A percentile compares a stretch with the other conserved stretches of the same genome.
phyloP scores from a whole-genome alignment of 2,888 invertebrate species.

The Lucinisca nassula region DNA sequence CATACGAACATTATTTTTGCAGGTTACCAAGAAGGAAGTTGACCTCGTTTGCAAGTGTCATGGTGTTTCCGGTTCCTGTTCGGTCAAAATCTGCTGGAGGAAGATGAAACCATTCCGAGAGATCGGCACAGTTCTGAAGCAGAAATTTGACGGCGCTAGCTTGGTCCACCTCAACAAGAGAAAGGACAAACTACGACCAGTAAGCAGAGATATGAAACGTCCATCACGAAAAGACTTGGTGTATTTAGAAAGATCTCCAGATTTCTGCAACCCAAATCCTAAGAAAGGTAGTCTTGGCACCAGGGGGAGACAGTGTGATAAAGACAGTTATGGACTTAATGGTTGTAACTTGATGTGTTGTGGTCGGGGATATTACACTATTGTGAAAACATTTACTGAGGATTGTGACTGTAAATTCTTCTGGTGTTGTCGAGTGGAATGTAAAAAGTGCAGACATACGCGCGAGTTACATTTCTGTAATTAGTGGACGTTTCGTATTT shows the following conservation, averaged over 20 bases:
- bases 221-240: constrained; percentile 97
- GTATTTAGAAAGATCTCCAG: constrained; percentile 96
- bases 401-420: constrained; percentile 97
- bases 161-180: constrained; percentile 92
- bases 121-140: constrained; percentile 93
- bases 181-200: constrained; percentile 81
- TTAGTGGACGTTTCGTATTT: constrained; percentile 86
- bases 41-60: constrained; percentile 97
- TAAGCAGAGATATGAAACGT: constrained; percentile 83
- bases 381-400: constrained; percentile 94
- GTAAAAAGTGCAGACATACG: constrained; percentile 92
- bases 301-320: constrained; percentile 94
- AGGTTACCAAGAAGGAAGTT: constrained; percentile 91
- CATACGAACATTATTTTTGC: constrained; percentile 67
- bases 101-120: constrained; percentile 92
- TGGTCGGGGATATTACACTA: constrained; percentile 94
- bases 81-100: constrained; percentile 96
- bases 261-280: constrained; percentile 96
- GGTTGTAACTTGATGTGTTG: constrained; percentile 96
- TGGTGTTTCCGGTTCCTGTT: constrained; percentile 97
- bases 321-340: constrained; percentile 95
- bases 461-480: constrained; percentile 96
- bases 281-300: constrained; percentile 95
- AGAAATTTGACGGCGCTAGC: constrained; percentile 95
- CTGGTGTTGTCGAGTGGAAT: constrained; percentile 97